Percentiles rank a stretch among this genome's conserved stretches.
Conservation (phyloP, 2,113 vertebrate species). For the Nothocercus nigrocapillus region DNA sequence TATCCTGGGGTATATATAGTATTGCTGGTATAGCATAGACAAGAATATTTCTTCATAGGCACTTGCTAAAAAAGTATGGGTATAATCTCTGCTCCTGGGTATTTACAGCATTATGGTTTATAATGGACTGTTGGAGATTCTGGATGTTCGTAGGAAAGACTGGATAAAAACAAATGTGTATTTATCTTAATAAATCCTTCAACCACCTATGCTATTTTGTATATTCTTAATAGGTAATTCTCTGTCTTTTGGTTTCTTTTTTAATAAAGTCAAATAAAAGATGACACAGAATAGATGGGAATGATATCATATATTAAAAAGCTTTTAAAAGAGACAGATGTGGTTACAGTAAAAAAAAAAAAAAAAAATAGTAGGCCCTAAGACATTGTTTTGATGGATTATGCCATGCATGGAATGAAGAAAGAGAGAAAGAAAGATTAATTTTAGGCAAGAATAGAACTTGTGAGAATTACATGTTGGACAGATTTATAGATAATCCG, state of each 20-base stretch:
- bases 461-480: not conserved
- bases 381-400: not conserved
- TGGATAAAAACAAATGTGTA: not conserved
- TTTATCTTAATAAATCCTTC: not conserved
- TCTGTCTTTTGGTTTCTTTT: not conserved
- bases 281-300: not conserved
- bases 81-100: not conserved
- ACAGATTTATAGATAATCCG: not conserved
- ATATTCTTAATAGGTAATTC: not conserved
- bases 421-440: not conserved
- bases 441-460: not conserved
- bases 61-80: slow-evolving; percentile 10
- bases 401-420: not conserved
- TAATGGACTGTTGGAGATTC: not conserved
- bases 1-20: not conserved
- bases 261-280: slow-evolving; percentile 28
- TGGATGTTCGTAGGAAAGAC: not conserved
- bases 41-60: not conserved
- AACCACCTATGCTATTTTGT: not conserved
- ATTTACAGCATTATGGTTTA: not conserved
- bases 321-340: not conserved
- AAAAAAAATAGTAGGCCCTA: not conserved
- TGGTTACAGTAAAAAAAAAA: not conserved
- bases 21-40: not conserved
- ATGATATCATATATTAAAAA: slow-evolving; percentile 35